These are phyloP conservation scores for Carettochelys insculpta DNA, from an alignment of 2,113 vertebrate genomes.

Conservation along the genomic window DNA sequence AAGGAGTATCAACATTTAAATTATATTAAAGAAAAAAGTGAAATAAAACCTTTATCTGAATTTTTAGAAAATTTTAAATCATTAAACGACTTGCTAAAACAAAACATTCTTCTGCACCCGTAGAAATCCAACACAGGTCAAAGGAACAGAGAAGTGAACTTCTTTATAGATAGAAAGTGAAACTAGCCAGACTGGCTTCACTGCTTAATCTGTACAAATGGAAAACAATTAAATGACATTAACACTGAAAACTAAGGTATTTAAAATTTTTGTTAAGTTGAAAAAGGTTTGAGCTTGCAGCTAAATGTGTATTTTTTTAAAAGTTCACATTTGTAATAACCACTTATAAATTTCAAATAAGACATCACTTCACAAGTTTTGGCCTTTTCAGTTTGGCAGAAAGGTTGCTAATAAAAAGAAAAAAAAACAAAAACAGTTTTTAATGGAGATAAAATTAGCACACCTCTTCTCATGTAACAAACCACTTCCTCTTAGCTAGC, in stretches of 20 bases:
- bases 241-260: not conserved
- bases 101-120: not conserved
- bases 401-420: not conserved
- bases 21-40: not conserved
- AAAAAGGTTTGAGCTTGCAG: not conserved
- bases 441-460: not conserved
- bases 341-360: not conserved
- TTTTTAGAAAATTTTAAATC: not conserved
- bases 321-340: not conserved
- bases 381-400: not conserved
- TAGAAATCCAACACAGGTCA: not conserved
- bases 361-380: not conserved
- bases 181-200: not conserved
- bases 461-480: not conserved
- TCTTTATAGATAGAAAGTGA: not conserved
- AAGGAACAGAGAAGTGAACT: not conserved
- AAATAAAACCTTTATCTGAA: not conserved
- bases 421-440: not conserved
- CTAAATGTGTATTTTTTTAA: not conserved
- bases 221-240: not conserved
- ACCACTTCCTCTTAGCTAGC: not conserved
- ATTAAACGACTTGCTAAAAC: rapidly evolving
- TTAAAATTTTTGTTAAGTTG: not conserved
- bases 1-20: not conserved
- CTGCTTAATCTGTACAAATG: rapidly evolving